Evolutionary conservation across 1,140 invertebrate genomes (phyloP), one percentile per base, ranked within the genome.

Genomic region (Neodiprion lecontei): DNA sequence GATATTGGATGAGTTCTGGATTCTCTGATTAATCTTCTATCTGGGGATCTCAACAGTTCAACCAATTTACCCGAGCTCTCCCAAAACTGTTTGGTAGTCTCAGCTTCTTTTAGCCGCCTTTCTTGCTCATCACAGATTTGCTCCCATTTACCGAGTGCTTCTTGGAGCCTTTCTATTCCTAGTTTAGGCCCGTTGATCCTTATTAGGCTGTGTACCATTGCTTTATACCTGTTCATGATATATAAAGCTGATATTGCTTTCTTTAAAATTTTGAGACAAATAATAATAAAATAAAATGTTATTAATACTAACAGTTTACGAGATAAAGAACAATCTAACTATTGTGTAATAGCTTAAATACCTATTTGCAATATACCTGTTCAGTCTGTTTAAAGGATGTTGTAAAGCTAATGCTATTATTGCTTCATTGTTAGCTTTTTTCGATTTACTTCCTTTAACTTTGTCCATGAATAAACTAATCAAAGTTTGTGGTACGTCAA

Each of bases 61-160:
- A 93, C 85, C 11, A 90, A 82, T 85, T 93, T 93, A 0, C 92
- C 92, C 53, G 91, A 88, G 73, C 87, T 92, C 80, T 95, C 92
- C 95, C 95, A 96, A 90, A 96, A 96, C 47, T 88, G 79, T 82
- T 91, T 92, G 0, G 95, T 96, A 21, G 84, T 79, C 75, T 94
- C 93, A 0, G 95, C 94, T 81, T 93, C 91, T 72, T 91, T 90
- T 65, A 90, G 85, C 74, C 89, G 91, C 75, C 90, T 90, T 76
- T 91, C 91, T 81, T 92, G 92, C 79, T 91, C 89, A 72, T 91
- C 91, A 74, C 88, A 91, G 75, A 92, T 88, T 75, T 84, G 86
- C 78, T 91, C 91, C 91, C 91, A 94, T 79, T 91, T 92, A 47
- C 80, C 76, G 17, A 88, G 79, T 11, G 83, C 86, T 67, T 88